Base-by-base conservation (phyloP, 2,113 vertebrate species). In the Lichenostomus cassidix region DNA sequence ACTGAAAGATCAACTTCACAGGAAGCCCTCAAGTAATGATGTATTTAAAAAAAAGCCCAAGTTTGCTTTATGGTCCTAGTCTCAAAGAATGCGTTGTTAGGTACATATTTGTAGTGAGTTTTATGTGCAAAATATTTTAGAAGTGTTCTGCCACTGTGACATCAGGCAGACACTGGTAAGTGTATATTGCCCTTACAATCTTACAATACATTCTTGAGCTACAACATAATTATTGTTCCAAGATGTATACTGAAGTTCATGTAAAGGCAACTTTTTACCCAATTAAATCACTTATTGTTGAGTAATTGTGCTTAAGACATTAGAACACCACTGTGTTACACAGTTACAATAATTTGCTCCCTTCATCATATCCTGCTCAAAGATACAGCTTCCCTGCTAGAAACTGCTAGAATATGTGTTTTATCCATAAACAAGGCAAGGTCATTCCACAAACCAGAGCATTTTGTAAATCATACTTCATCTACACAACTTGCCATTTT, bases 1-100 rank as follows among this genome's bases (percentile, higher is more conserved):
- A 97, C 83, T 74, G 87, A 80, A 90, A 83, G 80, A 93, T 78
- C 92, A 89, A 58, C 91, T 93, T 95, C 90, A 50, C 42, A 85
- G 89, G 92, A 67, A 95, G 84, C 87, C 75, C 56, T 92, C 53
- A 76, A 92, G 73, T 80, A 82, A 75, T 12, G 59, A 73, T 70
- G 20, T 69, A 88, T 59, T 74, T 2, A 37, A 60, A 92, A 60
- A 76, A 64, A 28, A 52, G 60, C 68, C 68, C 63, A 39, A 44
- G 12, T 69, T 77, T 94, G 69, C 78, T 87, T 78, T 96, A 84
- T 0, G 6, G 80, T 59, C 22, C 49, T 83, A 24, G 3, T 92
- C 64, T 85, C 44, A 71, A 83, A 52, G 52, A 95, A 85, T 29
- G 19, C 69, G 25, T 63, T 39, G 8, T 63, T 55, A 91, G 76